These are phyloP conservation scores for Melanotaenia nigrans DNA, from an alignment of 2,797 vertebrate genomes.

Conservation along the genomic window DNA sequence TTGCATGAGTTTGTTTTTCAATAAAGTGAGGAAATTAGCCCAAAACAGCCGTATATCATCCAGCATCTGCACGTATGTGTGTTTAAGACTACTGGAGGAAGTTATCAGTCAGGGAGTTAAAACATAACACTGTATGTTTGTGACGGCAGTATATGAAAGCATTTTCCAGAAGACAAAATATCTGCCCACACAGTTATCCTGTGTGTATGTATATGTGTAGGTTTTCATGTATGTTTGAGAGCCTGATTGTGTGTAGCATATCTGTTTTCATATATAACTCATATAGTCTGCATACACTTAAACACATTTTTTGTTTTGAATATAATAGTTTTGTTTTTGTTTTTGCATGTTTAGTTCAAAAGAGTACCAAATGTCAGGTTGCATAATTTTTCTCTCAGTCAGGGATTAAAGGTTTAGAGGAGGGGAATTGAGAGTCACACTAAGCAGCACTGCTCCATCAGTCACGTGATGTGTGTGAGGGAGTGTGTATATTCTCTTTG, in stretches of 20 bases:
- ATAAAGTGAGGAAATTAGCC: slow-evolving; percentile 15
- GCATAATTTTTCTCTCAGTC: slow-evolving; percentile 56
- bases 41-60: slow-evolving; percentile 20
- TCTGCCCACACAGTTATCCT: slow-evolving; percentile 9
- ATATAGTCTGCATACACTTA: neutral
- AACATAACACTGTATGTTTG: slow-evolving; percentile 1
- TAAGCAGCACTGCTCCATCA: slow-evolving; percentile 53
- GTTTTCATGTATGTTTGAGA: neutral
- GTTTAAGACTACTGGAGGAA: neutral
- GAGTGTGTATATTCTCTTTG: slow-evolving; percentile 12
- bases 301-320: neutral
- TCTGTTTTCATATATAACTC: neutral
- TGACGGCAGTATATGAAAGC: slow-evolving; percentile 7
- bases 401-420: slow-evolving; percentile 77
- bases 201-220: neutral
- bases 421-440: slow-evolving; percentile 69
- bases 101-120: neutral
- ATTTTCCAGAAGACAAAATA: slow-evolving; percentile 11
- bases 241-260: neutral
- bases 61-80: slow-evolving; percentile 2
- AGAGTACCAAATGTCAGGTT: slow-evolving; percentile 67
- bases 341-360: slow-evolving; percentile 30
- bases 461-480: slow-evolving; percentile 28
- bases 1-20: slow-evolving; percentile 26
- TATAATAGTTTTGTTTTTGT: fast-evolving